Conservation (phyloP, 2,113 vertebrate species). For the Bombycilla garrulus region DNA sequence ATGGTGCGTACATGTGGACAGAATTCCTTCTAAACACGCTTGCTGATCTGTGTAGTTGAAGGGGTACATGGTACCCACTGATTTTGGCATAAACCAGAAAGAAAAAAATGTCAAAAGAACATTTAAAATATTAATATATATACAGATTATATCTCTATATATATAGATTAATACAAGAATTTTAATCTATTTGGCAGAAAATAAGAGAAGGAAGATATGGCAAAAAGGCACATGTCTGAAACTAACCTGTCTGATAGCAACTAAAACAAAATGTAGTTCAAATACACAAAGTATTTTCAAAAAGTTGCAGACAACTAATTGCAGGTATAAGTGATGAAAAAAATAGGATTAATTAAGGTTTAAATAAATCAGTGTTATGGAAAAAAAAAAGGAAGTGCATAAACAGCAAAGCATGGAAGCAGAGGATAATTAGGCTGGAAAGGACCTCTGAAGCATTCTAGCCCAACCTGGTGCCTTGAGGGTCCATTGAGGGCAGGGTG, state of each 20-base stretch:
- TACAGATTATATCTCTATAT: neutral
- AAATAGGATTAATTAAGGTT: neutral
- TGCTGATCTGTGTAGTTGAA: neutral
- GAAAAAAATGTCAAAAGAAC: neutral
- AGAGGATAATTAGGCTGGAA: neutral
- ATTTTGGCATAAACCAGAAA: neutral
- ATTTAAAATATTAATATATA: neutral
- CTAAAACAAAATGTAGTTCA: neutral
- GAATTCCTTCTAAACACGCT: neutral
- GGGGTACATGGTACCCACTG: fast-evolving
- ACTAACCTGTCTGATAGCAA: neutral
- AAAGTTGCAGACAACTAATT: neutral
- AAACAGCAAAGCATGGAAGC: neutral
- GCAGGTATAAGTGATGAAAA: neutral
- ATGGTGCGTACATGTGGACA: neutral
- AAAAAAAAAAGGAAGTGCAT: neutral
- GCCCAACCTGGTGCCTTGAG: neutral
- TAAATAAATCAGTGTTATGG: neutral
- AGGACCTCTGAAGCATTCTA: neutral
- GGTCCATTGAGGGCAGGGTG: neutral
- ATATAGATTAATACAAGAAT: neutral
- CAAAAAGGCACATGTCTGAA: neutral
- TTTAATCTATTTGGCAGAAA: neutral
- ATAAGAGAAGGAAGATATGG: neutral
- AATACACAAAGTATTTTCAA: neutral